A percentile compares a stretch with the other conserved stretches of the same genome.
These are phyloP conservation scores for Bolborhynchus lineola DNA, from an alignment of 2,113 vertebrate genomes.

Conservation along the genomic window DNA sequence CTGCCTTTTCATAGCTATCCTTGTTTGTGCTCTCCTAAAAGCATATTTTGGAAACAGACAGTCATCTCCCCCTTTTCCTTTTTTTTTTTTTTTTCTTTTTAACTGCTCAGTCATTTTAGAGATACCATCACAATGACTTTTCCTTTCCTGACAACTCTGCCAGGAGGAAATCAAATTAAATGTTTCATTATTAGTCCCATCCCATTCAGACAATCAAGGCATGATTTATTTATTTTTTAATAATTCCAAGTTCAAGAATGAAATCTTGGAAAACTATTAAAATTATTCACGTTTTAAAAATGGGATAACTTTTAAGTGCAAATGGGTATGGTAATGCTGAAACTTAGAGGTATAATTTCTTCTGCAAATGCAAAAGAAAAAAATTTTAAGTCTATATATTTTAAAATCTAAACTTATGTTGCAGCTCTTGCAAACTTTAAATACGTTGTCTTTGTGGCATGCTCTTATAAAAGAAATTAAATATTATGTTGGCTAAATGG, in stretches of 20 bases:
- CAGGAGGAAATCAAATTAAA: neutral
- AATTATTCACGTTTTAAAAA: conserved; percentile 13
- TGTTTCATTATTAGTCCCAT: neutral
- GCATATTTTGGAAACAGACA: neutral
- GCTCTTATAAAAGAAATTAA: neutral
- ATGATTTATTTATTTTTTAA: neutral
- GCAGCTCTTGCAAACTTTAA: neutral
- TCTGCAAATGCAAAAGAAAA: neutral
- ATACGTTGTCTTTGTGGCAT: neutral
- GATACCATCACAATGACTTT: neutral
- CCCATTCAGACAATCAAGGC: neutral
- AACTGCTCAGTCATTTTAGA: neutral
- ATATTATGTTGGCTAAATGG: conserved; percentile 30
- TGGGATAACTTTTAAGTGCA: conserved; percentile 26
- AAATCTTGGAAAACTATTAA: conserved; percentile 24
- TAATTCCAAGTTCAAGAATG: neutral
- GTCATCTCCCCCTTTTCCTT: neutral
- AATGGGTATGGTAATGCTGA: conserved; percentile 17
- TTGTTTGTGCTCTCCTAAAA: neutral
- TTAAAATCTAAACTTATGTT: neutral
- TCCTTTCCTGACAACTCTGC: neutral
- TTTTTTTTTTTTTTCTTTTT: neutral
- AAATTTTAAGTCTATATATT: neutral
- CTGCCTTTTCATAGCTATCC: neutral
- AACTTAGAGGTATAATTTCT: neutral